Percentiles rank a stretch among this genome's conserved stretches.
phyloP scores from a whole-genome alignment of 2,113 vertebrate genomes.

The Prionailurus viverrinus region DNA sequence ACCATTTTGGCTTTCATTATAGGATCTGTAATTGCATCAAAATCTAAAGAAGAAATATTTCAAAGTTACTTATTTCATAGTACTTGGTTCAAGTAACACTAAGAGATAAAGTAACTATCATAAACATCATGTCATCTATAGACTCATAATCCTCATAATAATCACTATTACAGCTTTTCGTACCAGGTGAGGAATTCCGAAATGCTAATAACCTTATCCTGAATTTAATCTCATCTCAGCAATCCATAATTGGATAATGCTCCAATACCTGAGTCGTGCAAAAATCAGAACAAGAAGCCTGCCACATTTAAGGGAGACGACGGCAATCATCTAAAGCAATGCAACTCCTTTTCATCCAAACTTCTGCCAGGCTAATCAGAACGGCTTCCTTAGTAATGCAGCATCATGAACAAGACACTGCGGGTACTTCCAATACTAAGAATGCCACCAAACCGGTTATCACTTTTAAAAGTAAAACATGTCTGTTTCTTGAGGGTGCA shows the following conservation, averaged over 20 bases:
- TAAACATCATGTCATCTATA: background rate
- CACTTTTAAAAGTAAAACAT: background rate
- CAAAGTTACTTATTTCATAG: conserved; percentile 62
- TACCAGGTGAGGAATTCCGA: background rate
- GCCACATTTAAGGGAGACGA: background rate
- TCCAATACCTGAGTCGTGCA: background rate
- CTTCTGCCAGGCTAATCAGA: background rate
- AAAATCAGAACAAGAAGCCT: background rate
- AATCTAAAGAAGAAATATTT: conserved; percentile 89
- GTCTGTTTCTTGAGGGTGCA: background rate
- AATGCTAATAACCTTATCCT: background rate
- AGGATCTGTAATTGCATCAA: conserved; percentile 96
- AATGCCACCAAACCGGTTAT: background rate
- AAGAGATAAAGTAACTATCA: background rate
- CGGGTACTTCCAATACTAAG: background rate
- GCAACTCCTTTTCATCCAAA: background rate
- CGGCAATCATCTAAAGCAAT: background rate
- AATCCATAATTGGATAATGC: background rate
- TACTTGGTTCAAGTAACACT: background rate
- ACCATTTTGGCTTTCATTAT: conserved; percentile 99
- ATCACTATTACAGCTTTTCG: background rate
- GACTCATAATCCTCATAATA: background rate
- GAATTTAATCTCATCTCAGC: background rate
- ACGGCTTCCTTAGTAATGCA: background rate
- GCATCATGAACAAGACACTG: background rate